A percentile compares a stretch with the other conserved stretches of the same genome.
Evolutionary conservation across 2,888 invertebrate genomes (phyloP).

Genomic region (Tinea pellionella): DNA sequence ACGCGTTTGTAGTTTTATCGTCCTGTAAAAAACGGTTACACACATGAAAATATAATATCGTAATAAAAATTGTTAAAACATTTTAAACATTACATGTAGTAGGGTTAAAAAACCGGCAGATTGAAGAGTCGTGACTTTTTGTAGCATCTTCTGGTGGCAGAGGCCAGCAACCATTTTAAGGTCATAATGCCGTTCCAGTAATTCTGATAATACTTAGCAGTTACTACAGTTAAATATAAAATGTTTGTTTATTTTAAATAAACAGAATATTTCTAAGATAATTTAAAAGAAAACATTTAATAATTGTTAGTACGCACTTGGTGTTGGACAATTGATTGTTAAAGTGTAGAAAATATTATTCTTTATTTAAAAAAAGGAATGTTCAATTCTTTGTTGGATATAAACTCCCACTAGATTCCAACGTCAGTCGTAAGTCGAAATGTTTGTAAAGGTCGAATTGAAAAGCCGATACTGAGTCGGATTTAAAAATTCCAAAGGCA

Average conservation of each 20-base stretch:
- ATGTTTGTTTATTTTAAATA: neutral
- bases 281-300: too few species aligned
- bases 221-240: neutral
- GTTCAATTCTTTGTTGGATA: neutral
- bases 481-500: conserved; percentile 11
- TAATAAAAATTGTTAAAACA: too few species aligned
- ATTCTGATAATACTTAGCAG: neutral
- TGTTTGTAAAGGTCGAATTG: conserved; percentile 9
- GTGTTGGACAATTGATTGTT: neutral
- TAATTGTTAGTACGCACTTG: too few species aligned
- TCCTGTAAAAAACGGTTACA: too few species aligned
- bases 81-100: neutral
- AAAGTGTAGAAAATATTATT: neutral
- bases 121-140: neutral
- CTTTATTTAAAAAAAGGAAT: neutral
- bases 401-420: conserved; percentile 7
- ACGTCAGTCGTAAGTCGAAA: neutral
- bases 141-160: neutral
- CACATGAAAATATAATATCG: too few species aligned
- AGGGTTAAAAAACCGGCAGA: neutral
- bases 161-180: conserved; percentile 6
- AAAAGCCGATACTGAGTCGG: conserved; percentile 12
- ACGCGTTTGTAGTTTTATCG: too few species aligned
- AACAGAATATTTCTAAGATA: too few species aligned
- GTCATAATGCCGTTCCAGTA: neutral